Base-by-base conservation (phyloP, 2,797 vertebrate genomes). In the Gymnoscopelus braueri region DNA sequence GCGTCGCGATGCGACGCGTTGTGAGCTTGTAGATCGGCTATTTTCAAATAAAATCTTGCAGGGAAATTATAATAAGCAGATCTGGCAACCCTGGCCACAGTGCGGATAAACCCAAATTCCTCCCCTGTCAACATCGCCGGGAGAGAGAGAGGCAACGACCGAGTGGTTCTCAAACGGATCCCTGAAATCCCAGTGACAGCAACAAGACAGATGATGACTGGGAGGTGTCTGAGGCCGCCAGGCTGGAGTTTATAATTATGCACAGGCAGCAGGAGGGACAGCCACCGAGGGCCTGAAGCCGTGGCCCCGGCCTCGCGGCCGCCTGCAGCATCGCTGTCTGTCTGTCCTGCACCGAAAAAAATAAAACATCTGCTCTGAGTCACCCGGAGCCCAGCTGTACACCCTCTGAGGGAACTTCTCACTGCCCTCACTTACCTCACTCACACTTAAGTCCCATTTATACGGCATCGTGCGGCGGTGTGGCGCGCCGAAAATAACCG, bases 171-270 rank as follows among this genome's bases (percentile, higher is more conserved):
- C 88, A 93, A 91, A 87, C 83, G 72, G 9, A 63, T 12, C 26
- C 74, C 56, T 67, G 55, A 92, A 89, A 93, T 94, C 83, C 88
- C 87, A 91, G 85, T 93, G 93, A 94, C 92, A 94, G 89, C 89
- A 80, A 88, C 91, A 93, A 93, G 92, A 93, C 92, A 92, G 89
- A 92, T 79, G 81, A 88, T 89, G 88, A 93, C 93, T 93, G 81
- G 86, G 87, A 93, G 93, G 92, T 93, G 93, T 94, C 92, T 93
- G 86, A 81, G 84, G 92, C 92, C 70, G 63, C 60, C 39, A 3
- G 24, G 93, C 82, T 23, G 6, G 48, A 80, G 80, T 82, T 87
- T 90, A 89, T 91, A 89, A 93, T 93, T 92, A 93, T 91, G 89
- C 80, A 87, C 74, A 64, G 84, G 87, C 79, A 9, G 75, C 23